Percentiles rank a stretch among this genome's conserved stretches.
Conservation (phyloP, 2,113 vertebrate species). For the Nothobranchius furzeri region DNA sequence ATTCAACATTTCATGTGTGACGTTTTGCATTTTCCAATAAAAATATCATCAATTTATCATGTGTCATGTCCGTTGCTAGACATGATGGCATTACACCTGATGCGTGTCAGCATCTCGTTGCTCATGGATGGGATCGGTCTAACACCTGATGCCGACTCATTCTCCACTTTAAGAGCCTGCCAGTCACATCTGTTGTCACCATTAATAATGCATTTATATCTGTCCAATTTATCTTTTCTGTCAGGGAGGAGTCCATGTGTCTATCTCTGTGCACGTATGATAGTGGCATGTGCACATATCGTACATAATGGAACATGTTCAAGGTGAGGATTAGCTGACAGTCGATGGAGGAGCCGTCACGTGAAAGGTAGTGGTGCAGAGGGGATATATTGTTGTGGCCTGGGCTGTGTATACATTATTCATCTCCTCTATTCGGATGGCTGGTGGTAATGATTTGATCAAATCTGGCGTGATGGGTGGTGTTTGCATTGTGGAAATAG, state of each 20-base stretch:
- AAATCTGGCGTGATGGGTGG: constrained; percentile 63
- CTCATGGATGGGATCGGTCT: constrained; percentile 22
- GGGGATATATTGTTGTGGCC: constrained; percentile 50
- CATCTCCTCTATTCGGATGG: constrained; percentile 60
- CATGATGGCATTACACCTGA: constrained; percentile 9
- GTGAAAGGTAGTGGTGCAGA: constrained; percentile 45
- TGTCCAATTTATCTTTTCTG: constrained; percentile 23
- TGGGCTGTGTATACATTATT: constrained; percentile 67
- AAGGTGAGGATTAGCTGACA: constrained; percentile 55
- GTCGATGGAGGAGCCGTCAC: constrained; percentile 36
- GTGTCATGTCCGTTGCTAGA: constrained; percentile 20
- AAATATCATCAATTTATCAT: constrained; percentile 17
- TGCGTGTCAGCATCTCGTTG: constrained; percentile 23
- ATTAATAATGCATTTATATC: constrained; percentile 24
- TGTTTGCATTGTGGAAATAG: constrained; percentile 19
- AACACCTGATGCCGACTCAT: constrained; percentile 48
- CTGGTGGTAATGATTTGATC: constrained; percentile 72
- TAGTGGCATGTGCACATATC: constrained; percentile 2
- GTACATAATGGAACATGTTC: constrained; percentile 55
- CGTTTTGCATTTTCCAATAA: not conserved
- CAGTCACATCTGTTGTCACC: constrained; percentile 31
- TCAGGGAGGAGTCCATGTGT: not conserved
- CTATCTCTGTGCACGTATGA: constrained; percentile 5
- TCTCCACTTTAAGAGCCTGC: constrained; percentile 13
- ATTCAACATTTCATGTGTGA: too few relatives aligned